Conservation (phyloP, 1,140 invertebrate genomes). For the Solen grandis region DNA sequence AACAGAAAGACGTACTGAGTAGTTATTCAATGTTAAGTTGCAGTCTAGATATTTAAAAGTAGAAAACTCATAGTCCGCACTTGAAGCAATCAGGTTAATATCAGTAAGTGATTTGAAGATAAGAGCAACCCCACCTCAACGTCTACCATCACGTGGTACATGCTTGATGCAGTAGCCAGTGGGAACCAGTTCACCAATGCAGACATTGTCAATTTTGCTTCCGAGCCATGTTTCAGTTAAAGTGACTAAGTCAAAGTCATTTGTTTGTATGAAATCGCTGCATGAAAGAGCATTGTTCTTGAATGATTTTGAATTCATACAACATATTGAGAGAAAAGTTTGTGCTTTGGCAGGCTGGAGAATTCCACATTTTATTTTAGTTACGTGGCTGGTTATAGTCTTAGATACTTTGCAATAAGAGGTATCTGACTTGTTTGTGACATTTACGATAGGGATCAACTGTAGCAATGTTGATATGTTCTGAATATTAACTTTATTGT, state of each 20-base stretch:
- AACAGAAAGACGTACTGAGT: slow-evolving; percentile 18
- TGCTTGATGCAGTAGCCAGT: slow-evolving; percentile 25
- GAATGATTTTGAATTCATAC: slow-evolving; percentile 31
- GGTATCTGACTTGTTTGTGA: neutral
- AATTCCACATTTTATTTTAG: neutral
- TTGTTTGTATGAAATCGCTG: slow-evolving; percentile 12
- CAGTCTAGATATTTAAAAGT: slow-evolving; percentile 20
- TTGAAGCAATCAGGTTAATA: neutral
- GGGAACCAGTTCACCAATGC: slow-evolving; percentile 29
- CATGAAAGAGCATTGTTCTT: slow-evolving; percentile 24
- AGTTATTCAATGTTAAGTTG: slow-evolving; percentile 2
- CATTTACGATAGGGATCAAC: neutral
- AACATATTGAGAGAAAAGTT: slow-evolving; percentile 8
- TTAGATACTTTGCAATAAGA: neutral
- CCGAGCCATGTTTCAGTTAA: slow-evolving; percentile 41
- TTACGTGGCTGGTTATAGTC: neutral
- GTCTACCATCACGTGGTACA: neutral
- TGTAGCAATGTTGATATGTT: neutral
- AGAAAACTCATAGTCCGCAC: neutral
- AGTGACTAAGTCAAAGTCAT: slow-evolving; percentile 24
- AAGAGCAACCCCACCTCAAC: slow-evolving; percentile 28
- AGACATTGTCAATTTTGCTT: slow-evolving; percentile 5
- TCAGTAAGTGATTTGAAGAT: slow-evolving; percentile 15
- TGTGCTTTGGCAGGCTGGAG: neutral
- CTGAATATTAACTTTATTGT: neutral